Evolutionary conservation across 1,140 invertebrate genomes (phyloP).

Genomic region (Drosophila repleta): DNA sequence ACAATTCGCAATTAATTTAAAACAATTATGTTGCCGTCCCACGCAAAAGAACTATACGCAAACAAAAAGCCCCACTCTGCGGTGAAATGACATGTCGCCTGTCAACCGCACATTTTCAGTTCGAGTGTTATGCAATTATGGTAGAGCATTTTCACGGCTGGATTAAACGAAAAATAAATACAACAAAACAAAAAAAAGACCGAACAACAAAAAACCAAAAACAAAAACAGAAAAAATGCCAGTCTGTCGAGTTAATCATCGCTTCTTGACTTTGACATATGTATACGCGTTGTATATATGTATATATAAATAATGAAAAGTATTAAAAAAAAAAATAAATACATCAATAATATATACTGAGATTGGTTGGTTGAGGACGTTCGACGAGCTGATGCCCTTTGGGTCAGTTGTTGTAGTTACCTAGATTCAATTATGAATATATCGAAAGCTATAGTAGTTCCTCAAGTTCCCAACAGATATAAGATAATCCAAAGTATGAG

Average conservation of each 20-base stretch:
- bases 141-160: slow-evolving; percentile 28
- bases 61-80: slow-evolving; percentile 44
- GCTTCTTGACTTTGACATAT: slow-evolving; percentile 45
- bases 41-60: slow-evolving; percentile 35
- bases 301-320: too few species aligned
- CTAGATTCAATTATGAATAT: too few species aligned
- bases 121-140: slow-evolving; percentile 70
- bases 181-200: too few species aligned
- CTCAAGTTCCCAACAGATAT: too few species aligned
- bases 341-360: neutral
- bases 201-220: neutral
- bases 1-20: slow-evolving; percentile 77
- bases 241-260: slow-evolving; percentile 40
- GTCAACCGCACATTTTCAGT: slow-evolving; percentile 64
- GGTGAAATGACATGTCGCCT: slow-evolving; percentile 76
- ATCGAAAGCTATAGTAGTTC: too few species aligned
- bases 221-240: neutral
- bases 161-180: slow-evolving; percentile 11
- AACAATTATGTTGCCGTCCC: slow-evolving; percentile 67
- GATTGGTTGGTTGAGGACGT: neutral
- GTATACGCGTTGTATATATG: slow-evolving; percentile 5
- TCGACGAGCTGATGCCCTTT: neutral
- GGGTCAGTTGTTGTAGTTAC: too few species aligned
- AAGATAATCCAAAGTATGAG: too few species aligned
- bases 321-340: too few species aligned